These are phyloP conservation scores for Atlantisia rogersi DNA, from an alignment of 2,113 vertebrate species.

Conservation along the genomic window DNA sequence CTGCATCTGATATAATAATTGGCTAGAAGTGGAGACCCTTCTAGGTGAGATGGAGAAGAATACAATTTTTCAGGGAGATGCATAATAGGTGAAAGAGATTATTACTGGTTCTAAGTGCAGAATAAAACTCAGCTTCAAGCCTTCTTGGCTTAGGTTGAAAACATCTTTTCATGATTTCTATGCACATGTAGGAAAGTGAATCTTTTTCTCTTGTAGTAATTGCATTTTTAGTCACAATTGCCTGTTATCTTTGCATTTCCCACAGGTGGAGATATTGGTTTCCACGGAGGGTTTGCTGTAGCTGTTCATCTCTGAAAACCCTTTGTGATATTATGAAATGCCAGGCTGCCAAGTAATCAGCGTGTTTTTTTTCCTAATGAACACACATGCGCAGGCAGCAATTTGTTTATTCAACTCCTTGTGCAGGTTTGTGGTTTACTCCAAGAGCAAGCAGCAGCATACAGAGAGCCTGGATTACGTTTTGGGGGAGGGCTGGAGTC, in stretches of 20 bases:
- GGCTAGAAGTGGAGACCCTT: not conserved
- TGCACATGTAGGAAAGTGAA: conserved; percentile 10
- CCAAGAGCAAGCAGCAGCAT: not conserved
- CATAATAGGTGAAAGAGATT: conserved; percentile 9
- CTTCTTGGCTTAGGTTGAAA: conserved; percentile 9
- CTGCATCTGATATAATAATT: not conserved
- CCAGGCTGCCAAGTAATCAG: conserved; percentile 45
- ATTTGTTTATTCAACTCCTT: conserved; percentile 43
- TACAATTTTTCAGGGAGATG: not conserved
- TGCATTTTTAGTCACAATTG: conserved; percentile 67
- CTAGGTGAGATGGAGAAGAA: not conserved
- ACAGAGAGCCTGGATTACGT: not conserved
- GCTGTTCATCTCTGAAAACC: conserved; percentile 34
- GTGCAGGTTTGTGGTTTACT: not conserved
- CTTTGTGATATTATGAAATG: conserved; percentile 54
- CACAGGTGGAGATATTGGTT: conserved; percentile 63
- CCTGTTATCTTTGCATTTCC: conserved; percentile 42
- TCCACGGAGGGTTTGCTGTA: conserved; percentile 33
- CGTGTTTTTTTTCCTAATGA: conserved; percentile 22
- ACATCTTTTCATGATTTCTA: conserved; percentile 34
- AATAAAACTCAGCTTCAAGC: conserved; percentile 34
- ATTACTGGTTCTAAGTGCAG: not conserved
- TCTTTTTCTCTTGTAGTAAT: conserved; percentile 50
- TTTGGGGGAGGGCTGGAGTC: not conserved
- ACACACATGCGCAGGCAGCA: not conserved